A percentile compares a stretch with the other conserved stretches of the same genome.
Conservation (phyloP, 1,140 invertebrate genomes). For the Lucilia sericata region DNA sequence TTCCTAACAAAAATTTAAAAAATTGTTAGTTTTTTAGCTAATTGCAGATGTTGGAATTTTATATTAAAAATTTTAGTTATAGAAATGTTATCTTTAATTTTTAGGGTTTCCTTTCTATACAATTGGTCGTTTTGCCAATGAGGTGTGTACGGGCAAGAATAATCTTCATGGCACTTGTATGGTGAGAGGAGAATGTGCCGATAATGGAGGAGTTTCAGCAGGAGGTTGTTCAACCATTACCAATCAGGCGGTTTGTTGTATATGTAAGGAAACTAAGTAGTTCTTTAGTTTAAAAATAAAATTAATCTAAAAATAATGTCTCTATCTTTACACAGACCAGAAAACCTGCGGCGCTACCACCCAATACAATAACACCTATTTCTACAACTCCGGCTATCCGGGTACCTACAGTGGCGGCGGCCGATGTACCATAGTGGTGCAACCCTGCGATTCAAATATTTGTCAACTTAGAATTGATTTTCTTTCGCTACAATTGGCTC, state of each 20-base stretch:
- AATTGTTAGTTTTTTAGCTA: too few relatives aligned
- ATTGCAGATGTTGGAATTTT: too few relatives aligned
- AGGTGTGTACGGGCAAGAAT: constrained; percentile 74
- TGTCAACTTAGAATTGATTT: constrained; percentile 87
- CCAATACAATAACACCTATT: constrained; percentile 84
- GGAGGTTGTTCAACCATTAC: constrained; percentile 78
- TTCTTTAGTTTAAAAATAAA: constrained; percentile 3
- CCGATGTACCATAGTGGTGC: constrained; percentile 77
- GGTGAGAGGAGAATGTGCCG: constrained; percentile 79
- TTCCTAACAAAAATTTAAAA: too few relatives aligned
- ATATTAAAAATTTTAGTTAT: too few relatives aligned
- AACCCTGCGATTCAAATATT: constrained; percentile 76
- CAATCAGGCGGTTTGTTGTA: constrained; percentile 79
- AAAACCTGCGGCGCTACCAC: constrained; percentile 77
- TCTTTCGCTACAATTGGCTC: constrained; percentile 77
- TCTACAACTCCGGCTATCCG: constrained; percentile 80
- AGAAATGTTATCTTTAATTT: background rate
- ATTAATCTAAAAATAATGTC: background rate
- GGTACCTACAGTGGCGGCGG: constrained; percentile 75
- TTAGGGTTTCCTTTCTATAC: constrained; percentile 76
- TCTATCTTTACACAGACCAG: constrained; percentile 71
- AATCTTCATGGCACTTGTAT: constrained; percentile 81
- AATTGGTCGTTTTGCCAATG: constrained; percentile 79
- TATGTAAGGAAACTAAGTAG: constrained; percentile 74
- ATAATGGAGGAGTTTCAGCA: constrained; percentile 76